Conservation (phyloP, 2,888 invertebrate species). For the Athripsodes cinereus region DNA sequence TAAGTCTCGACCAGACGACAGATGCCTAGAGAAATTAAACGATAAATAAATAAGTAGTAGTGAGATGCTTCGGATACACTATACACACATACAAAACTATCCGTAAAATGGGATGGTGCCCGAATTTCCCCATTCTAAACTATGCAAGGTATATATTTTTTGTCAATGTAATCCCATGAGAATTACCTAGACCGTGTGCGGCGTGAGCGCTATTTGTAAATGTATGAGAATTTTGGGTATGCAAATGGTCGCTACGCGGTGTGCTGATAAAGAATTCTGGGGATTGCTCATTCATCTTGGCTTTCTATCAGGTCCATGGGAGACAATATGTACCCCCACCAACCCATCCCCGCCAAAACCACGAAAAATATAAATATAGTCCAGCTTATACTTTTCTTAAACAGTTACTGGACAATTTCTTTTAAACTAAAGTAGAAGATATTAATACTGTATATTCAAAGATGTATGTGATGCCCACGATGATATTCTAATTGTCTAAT, state of each 20-base stretch:
- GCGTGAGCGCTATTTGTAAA: not conserved
- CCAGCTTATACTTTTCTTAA: too few species aligned
- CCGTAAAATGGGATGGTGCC: too few species aligned
- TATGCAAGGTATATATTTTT: not conserved
- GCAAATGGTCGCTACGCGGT: not conserved
- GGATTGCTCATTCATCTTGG: too few species aligned
- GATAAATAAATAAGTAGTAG: conserved; percentile 5
- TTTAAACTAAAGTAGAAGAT: too few species aligned
- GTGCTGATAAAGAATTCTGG: not conserved
- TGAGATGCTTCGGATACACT: not conserved
- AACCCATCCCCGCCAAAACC: too few species aligned
- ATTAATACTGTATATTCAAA: too few species aligned
- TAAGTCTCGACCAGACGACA: not conserved
- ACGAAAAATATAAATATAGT: too few species aligned
- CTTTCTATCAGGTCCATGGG: too few species aligned
- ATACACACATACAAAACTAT: not conserved
- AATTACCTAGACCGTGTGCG: not conserved
- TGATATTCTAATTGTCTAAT: too few species aligned
- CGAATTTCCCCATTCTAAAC: not conserved
- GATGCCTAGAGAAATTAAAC: conserved; percentile 2
- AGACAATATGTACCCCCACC: too few species aligned
- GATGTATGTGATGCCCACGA: too few species aligned
- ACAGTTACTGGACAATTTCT: too few species aligned
- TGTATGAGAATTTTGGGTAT: conserved; percentile 2
- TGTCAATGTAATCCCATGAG: not conserved